Evolutionary conservation across 2,888 invertebrate genomes (phyloP).

Genomic region (Neelides folsomi): DNA sequence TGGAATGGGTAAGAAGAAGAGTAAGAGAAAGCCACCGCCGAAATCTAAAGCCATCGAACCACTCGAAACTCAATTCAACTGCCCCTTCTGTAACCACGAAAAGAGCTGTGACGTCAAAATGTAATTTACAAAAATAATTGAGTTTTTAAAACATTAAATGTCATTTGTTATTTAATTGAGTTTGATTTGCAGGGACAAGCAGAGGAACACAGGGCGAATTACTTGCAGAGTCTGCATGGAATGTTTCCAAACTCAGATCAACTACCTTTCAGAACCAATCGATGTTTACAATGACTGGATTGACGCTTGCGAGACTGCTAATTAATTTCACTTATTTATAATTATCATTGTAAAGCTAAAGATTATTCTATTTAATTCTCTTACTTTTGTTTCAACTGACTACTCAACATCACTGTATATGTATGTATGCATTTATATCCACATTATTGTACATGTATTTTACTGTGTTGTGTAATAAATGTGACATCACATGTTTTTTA

Average conservation of each 20-base stretch:
- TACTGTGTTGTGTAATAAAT: no score
- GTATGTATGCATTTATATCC: no score
- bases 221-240: conserved; percentile 90
- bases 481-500: no score
- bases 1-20: conserved; percentile 93
- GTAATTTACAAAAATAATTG: conserved; percentile 46
- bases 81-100: conserved; percentile 99
- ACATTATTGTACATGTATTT: no score
- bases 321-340: conserved; percentile 41
- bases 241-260: conserved; percentile 91
- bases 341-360: no score
- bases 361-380: no score
- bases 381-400: no score
- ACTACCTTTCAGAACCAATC: conserved; percentile 89
- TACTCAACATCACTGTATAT: no score
- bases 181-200: conserved; percentile 65
- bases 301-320: conserved; percentile 94
- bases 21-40: conserved; percentile 91
- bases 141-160: neutral
- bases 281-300: conserved; percentile 99
- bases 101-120: conserved; percentile 98
- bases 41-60: conserved; percentile 86
- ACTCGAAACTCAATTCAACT: conserved; percentile 90
- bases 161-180: no score
- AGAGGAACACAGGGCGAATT: conserved; percentile 83